Percentiles rank a stretch among this genome's conserved stretches.
These are phyloP conservation scores for Mirounga angustirostris DNA, from an alignment of 2,113 vertebrate genomes.

Conservation along the genomic window DNA sequence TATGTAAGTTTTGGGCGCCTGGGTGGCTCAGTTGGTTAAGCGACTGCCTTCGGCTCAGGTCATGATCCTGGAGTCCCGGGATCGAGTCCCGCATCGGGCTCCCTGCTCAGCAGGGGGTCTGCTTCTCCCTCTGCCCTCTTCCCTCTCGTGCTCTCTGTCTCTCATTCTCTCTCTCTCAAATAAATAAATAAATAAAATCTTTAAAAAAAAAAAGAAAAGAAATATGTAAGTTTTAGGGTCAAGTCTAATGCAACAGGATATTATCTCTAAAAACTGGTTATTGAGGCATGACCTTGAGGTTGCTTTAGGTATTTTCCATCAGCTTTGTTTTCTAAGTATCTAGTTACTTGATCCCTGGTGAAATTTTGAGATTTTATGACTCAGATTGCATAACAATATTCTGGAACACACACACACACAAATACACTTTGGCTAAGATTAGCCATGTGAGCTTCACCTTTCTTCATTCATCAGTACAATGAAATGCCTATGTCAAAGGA, in stretches of 20 bases:
- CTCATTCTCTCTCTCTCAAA: too few relatives aligned
- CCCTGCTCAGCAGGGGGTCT: too few relatives aligned
- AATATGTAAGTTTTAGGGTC: background rate
- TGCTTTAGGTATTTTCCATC: background rate
- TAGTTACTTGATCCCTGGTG: constrained; percentile 45
- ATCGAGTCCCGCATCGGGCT: too few relatives aligned
- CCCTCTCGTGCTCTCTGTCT: too few relatives aligned
- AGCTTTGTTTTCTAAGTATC: constrained; percentile 44
- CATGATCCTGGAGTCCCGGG: too few relatives aligned
- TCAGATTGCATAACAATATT: background rate
- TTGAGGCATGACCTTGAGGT: background rate
- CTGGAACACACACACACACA: background rate
- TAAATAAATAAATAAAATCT: too few relatives aligned
- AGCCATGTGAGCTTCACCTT: background rate
- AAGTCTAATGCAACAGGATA: background rate
- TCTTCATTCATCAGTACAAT: background rate
- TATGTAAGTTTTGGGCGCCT: background rate
- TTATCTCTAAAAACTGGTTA: background rate
- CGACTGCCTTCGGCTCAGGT: too few relatives aligned
- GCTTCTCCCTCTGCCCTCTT: too few relatives aligned
- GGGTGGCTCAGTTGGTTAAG: too few relatives aligned
- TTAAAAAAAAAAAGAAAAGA: background rate
- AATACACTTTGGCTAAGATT: background rate
- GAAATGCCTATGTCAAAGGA: constrained; percentile 25
- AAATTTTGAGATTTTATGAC: constrained; percentile 32